Percentiles rank a stretch among this genome's conserved stretches.
These are phyloP conservation scores for Protophormia terraenovae DNA, from an alignment of 2,888 invertebrate genomes.

Conservation along the genomic window DNA sequence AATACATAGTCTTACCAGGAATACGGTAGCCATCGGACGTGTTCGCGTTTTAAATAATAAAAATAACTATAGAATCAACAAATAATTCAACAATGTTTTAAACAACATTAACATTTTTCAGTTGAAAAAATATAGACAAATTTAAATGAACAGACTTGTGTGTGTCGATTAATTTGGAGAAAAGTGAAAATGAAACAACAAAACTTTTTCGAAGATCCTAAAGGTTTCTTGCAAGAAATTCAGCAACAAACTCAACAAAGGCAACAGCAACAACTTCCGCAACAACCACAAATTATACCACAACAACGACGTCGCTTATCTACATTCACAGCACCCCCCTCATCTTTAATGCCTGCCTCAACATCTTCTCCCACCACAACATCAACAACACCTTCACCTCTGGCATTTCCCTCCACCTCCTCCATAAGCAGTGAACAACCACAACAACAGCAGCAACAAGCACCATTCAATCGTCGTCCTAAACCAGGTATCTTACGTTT, in stretches of 20 bases:
- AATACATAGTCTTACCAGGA: slow-evolving; percentile 76
- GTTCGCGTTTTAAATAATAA: slow-evolving; percentile 67
- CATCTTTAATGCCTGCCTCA: slow-evolving; percentile 1
- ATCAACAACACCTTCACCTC: slow-evolving; percentile 64
- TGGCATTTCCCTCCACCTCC: slow-evolving; percentile 33
- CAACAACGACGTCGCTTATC: slow-evolving; percentile 45
- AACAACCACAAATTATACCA: background rate
- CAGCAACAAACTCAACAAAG: slow-evolving; percentile 48
- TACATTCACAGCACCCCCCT: slow-evolving; percentile 38
- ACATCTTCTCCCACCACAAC: slow-evolving; percentile 9
- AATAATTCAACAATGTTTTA: background rate
- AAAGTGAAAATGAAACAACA: slow-evolving; percentile 48
- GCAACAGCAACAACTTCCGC: background rate
- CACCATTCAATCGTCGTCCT: slow-evolving; percentile 70
- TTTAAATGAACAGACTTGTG: slow-evolving; percentile 7
- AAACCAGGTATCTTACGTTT: slow-evolving; percentile 82
- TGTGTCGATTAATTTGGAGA: background rate
- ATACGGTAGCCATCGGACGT: slow-evolving; percentile 78
- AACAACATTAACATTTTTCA: background rate
- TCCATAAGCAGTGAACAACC: slow-evolving; percentile 40
- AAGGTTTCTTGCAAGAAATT: slow-evolving; percentile 53
- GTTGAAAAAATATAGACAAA: background rate
- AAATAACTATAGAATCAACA: background rate
- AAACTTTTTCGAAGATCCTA: slow-evolving; percentile 62
- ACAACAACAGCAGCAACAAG: slow-evolving; percentile 7